Evolutionary conservation across 2,797 vertebrate genomes (phyloP).

Genomic region (Notolepis coatsorum): DNA sequence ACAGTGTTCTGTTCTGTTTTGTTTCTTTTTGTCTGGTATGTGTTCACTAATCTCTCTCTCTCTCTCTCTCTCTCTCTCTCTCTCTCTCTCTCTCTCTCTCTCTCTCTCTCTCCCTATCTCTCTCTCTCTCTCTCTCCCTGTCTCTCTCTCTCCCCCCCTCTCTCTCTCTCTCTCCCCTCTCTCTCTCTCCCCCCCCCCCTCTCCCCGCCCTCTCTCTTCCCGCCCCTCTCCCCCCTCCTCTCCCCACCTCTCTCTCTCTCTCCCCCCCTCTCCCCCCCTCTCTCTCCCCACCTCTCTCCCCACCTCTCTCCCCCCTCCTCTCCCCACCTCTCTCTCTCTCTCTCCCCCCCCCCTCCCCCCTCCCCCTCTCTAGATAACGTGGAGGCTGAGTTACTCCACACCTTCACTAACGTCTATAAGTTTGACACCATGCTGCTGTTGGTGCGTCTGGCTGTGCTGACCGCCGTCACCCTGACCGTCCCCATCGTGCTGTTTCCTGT

Average conservation of each 20-base stretch:
- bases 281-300: neutral
- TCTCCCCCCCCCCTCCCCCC: neutral
- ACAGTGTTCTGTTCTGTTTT: neutral
- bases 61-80: neutral
- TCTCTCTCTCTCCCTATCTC: neutral
- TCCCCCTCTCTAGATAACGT: conserved; percentile 83
- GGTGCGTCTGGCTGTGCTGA: conserved; percentile 94
- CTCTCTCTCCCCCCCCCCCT: neutral
- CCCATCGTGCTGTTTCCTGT: conserved; percentile 98
- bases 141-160: neutral
- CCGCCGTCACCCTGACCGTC: conserved; percentile 94
- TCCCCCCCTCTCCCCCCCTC: neutral
- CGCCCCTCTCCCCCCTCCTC: neutral
- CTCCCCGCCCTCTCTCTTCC: neutral
- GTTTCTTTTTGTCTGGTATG: neutral
- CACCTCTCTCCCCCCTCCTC: neutral
- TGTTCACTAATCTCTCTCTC: neutral
- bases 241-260: conserved; percentile 10
- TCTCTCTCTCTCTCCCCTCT: neutral
- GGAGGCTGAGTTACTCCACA: conserved; percentile 95
- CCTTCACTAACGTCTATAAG: conserved; percentile 93
- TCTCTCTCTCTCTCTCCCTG: conserved; percentile 14
- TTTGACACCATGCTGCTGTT: conserved; percentile 90
- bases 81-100: neutral
- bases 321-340: neutral